Evolutionary conservation across 2,888 invertebrate species (phyloP), one percentile per base, ranked within the genome.

Genomic region (Blera fallax): DNA sequence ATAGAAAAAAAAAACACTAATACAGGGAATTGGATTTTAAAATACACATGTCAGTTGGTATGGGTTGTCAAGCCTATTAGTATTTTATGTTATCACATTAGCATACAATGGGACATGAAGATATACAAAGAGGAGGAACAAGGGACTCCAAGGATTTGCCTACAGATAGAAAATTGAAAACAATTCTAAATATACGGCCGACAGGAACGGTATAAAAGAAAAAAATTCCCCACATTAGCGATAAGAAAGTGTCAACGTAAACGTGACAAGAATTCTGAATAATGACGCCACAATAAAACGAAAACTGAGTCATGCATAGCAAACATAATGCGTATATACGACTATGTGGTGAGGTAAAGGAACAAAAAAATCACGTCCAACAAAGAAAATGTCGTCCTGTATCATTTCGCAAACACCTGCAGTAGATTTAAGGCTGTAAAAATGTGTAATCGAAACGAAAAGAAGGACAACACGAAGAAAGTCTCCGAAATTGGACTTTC

Each of bases 181-280:
- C 84, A 80, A 69, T 80, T 80, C 64, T 52, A 70, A 69, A 69
- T 54, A 45, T 37, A 65, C 34, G 37, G 24, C 11, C 81, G 48
- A 7, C 43, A 62, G 52, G 21, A 60, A 48, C 21, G 34, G 65
- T 60, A 45, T 24, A 37, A 48, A 40, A 50, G 60, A n/a, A 62
- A 69, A 45, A 62, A 37, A 64, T 29, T 37, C 62, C 56, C 69
- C 64, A 79, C 80, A 85, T 85, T 80, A 80, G 80, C 80, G 84
- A 85, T 85, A 85, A 80, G 84, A 80, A 85, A 76, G 84, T 85
- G 80, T 80, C 84, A 80, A 80, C 74, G 34, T 29, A 70, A 76
- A 85, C 84, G 84, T 85, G 84, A 85, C 84, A 58, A 14, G 80
- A 80, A 85, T 85, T 50, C 60, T 40, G 52, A 80, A 40, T 65